phyloP scores from a whole-genome alignment of 2,888 invertebrate genomes.

The Hydroisotoma schaefferi region DNA sequence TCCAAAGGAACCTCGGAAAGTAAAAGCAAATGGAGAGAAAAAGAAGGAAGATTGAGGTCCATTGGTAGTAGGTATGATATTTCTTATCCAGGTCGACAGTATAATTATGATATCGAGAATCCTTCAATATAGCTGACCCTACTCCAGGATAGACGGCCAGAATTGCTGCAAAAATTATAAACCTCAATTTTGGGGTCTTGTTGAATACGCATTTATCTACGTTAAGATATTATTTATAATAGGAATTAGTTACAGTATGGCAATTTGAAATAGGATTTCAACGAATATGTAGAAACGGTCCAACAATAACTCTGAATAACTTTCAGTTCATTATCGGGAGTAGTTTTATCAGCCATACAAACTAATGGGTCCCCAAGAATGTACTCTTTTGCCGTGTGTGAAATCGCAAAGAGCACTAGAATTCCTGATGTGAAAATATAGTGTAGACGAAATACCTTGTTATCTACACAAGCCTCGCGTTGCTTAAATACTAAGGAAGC shows the following conservation, averaged over 20 bases:
- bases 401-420: slow-evolving; percentile 18
- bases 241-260: neutral
- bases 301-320: slow-evolving; percentile 22
- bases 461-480: slow-evolving; percentile 17
- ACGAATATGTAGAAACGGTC: slow-evolving; percentile 27
- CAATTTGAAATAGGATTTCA: slow-evolving; percentile 17
- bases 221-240: too few species aligned
- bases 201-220: too few species aligned
- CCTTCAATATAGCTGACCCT: neutral
- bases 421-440: slow-evolving; percentile 19
- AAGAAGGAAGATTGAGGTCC: slow-evolving; percentile 51
- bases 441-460: slow-evolving; percentile 24
- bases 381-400: slow-evolving; percentile 17
- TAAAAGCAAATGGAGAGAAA: slow-evolving; percentile 50
- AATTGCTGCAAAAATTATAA: neutral
- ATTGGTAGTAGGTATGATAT: slow-evolving; percentile 50
- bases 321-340: slow-evolving; percentile 12
- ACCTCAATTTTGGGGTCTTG: neutral
- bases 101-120: neutral
- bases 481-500: neutral
- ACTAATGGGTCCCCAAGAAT: slow-evolving; percentile 20
- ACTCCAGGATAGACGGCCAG: neutral
- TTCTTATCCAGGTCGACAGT: neutral
- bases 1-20: slow-evolving; percentile 50
- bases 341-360: slow-evolving; percentile 12